Evolutionary conservation across 2,113 vertebrate genomes (phyloP).

Genomic region (Protobothrops mucrosquamatus): DNA sequence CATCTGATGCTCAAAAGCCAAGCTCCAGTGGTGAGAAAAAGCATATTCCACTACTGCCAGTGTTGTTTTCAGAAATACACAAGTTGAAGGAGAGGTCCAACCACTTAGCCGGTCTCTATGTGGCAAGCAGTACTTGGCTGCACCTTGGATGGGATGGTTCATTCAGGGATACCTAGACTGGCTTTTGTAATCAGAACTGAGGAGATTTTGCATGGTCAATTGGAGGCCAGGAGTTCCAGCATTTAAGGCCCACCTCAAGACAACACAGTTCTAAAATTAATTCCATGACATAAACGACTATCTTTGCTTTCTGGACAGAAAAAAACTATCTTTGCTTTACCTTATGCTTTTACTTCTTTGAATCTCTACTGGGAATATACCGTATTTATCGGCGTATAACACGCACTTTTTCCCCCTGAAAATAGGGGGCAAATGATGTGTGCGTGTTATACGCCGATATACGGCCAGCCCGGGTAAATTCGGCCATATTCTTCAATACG

Average conservation of each 20-base stretch:
- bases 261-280: not conserved
- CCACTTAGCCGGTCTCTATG: not conserved
- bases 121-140: not conserved
- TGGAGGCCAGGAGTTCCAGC: not conserved
- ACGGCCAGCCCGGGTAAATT: too few species aligned
- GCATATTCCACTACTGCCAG: not conserved
- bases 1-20: not conserved
- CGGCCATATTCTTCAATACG: too few species aligned
- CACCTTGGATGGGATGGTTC: not conserved
- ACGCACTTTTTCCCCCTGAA: too few species aligned
- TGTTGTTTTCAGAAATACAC: not conserved
- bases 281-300: not conserved
- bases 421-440: too few species aligned
- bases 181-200: not conserved
- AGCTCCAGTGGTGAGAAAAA: not conserved
- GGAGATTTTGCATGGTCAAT: not conserved
- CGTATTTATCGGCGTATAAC: too few species aligned
- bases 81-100: not conserved
- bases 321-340: not conserved
- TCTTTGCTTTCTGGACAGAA: not conserved
- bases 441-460: too few species aligned
- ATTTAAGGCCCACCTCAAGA: not conserved
- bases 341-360: not conserved
- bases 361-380: not conserved
- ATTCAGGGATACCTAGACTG: not conserved